These are phyloP conservation scores for Trissolcus brochymenae DNA, from an alignment of 2,888 invertebrate genomes.

Conservation along the genomic window DNA sequence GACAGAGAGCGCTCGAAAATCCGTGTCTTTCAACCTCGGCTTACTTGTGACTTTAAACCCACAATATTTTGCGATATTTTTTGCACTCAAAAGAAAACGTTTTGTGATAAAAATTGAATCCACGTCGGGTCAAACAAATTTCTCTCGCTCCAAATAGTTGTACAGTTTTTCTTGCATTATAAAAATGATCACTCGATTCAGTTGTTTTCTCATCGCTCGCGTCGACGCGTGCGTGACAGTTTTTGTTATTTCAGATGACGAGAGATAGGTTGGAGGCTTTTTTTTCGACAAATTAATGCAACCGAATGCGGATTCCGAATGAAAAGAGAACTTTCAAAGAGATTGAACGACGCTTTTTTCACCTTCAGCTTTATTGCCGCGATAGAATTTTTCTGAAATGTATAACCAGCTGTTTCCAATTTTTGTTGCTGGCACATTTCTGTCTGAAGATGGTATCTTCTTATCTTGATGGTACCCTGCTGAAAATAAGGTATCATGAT, in stretches of 20 bases:
- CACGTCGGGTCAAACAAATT: constrained; percentile 52
- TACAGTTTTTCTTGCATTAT: constrained; percentile 34
- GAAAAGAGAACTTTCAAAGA: constrained; percentile 7
- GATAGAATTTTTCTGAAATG: too few relatives aligned
- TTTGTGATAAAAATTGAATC: constrained; percentile 46
- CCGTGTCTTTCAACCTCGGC: constrained; percentile 25
- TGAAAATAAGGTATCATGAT: too few relatives aligned
- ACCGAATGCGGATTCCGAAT: constrained; percentile 11
- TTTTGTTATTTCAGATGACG: constrained; percentile 30
- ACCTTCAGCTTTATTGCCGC: background rate
- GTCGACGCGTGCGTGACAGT: constrained; percentile 16
- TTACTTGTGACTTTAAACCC: constrained; percentile 7
- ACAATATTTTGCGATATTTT: constrained; percentile 27
- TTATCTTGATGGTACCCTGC: too few relatives aligned
- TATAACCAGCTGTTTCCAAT: too few relatives aligned
- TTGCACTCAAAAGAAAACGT: constrained; percentile 34
- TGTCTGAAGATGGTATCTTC: too few relatives aligned
- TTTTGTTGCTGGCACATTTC: too few relatives aligned
- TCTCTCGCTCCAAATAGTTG: constrained; percentile 52
- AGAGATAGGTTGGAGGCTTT: constrained; percentile 16
- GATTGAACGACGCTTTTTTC: constrained; percentile 16
- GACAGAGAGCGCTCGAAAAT: too few relatives aligned
- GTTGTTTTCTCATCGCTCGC: constrained; percentile 18
- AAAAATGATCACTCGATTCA: constrained; percentile 48
- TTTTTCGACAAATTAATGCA: constrained; percentile 27